These are phyloP conservation scores for Tapera naevia DNA, from an alignment of 2,797 vertebrate genomes.

Conservation along the genomic window DNA sequence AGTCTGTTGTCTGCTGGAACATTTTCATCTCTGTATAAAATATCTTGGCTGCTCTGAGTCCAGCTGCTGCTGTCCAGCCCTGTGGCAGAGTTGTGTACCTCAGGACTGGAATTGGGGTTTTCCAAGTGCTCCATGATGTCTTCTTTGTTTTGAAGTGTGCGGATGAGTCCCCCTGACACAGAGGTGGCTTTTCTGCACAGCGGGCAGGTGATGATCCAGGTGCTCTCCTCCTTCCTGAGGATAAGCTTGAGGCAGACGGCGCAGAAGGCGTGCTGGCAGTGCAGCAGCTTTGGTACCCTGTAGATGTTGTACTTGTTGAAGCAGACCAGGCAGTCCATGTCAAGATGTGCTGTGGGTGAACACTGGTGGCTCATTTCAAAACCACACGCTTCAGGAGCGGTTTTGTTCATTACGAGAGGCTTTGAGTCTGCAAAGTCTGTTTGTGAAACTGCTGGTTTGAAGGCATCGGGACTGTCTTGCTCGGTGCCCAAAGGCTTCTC, in stretches of 20 bases:
- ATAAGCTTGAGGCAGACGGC: slow-evolving; percentile 76
- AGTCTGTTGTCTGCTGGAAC: background rate
- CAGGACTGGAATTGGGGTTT: background rate
- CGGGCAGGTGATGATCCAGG: slow-evolving; percentile 75
- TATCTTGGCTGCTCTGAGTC: background rate
- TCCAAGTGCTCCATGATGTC: slow-evolving; percentile 31
- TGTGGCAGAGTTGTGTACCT: background rate
- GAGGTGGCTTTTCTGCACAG: slow-evolving; percentile 72
- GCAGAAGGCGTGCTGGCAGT: slow-evolving; percentile 76
- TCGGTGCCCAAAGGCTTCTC: background rate
- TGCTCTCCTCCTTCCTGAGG: slow-evolving; percentile 36
- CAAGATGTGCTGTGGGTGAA: background rate
- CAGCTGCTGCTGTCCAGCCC: background rate
- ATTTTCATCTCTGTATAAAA: background rate
- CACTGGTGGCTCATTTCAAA: background rate
- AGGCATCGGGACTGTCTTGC: background rate
- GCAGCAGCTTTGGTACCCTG: slow-evolving; percentile 73
- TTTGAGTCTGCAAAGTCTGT: background rate
- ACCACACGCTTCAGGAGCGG: accelerated
- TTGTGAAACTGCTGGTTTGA: background rate
- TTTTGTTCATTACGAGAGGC: accelerated
- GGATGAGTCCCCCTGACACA: slow-evolving; percentile 75
- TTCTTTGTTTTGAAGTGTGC: slow-evolving; percentile 68
- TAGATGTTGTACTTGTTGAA: slow-evolving; percentile 70
- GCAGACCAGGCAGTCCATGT: slow-evolving; percentile 78